Percentiles rank a stretch among this genome's conserved stretches.
phyloP scores from a whole-genome alignment of 2,113 vertebrate species.

The Aleadryas rufinucha region DNA sequence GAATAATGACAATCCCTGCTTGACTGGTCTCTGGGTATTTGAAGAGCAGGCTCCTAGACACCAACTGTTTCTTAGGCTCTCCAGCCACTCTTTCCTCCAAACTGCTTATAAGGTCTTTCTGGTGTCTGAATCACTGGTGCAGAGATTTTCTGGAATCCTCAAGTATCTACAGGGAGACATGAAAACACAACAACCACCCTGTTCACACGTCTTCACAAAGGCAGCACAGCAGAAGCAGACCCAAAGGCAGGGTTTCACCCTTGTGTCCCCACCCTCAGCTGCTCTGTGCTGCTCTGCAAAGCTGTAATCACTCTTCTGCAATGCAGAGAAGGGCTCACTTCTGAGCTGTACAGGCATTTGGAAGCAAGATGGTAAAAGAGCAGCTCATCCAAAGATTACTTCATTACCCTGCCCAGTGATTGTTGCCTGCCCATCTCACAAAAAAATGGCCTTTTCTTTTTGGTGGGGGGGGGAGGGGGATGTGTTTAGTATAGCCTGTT shows the following conservation, averaged over 20 bases:
- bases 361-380: not conserved
- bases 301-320: not conserved
- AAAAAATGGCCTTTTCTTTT: not conserved
- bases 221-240: not conserved
- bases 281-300: not conserved
- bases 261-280: not conserved
- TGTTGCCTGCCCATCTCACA: not conserved
- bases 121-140: not conserved
- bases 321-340: not conserved
- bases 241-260: fast-evolving
- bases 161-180: not conserved
- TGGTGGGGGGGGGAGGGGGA: no score
- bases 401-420: not conserved
- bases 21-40: not conserved
- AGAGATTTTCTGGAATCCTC: not conserved
- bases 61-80: not conserved
- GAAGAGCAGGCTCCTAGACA: not conserved
- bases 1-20: not conserved
- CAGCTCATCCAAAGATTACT: not conserved
- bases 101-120: not conserved
- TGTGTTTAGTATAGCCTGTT: not conserved
- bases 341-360: not conserved
- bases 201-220: not conserved
- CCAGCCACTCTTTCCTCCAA: not conserved
- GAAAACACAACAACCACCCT: not conserved